Conservation (phyloP, 2,113 vertebrate species). For the Lophius piscatorius region DNA sequence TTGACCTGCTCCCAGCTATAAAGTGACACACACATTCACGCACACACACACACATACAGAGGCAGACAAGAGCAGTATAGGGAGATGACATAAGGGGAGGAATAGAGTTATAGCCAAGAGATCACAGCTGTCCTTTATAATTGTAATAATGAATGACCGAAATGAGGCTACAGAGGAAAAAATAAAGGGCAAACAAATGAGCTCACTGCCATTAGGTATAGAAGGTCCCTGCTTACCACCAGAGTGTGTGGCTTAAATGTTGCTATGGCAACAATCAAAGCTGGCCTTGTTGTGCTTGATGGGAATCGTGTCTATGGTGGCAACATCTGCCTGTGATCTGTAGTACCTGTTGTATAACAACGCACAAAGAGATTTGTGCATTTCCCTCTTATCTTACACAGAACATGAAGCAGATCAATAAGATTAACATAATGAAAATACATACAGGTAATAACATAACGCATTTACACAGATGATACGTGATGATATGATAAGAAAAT, state of each 20-base stretch:
- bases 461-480: too few species aligned
- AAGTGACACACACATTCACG: slow-evolving; percentile 10
- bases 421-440: slow-evolving; percentile 5
- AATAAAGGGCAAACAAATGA: slow-evolving; percentile 1
- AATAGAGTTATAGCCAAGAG: neutral
- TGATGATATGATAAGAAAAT: too few species aligned
- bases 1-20: slow-evolving; percentile 49
- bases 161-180: neutral
- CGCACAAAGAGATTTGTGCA: slow-evolving; percentile 5
- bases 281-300: slow-evolving; percentile 15
- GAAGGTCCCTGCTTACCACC: slow-evolving; percentile 22
- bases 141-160: neutral
- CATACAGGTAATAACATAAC: too few species aligned
- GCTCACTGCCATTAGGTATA: slow-evolving; percentile 13
- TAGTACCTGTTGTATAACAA: slow-evolving; percentile 29
- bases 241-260: slow-evolving; percentile 59
- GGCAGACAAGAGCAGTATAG: neutral
- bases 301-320: slow-evolving; percentile 26
- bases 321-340: slow-evolving; percentile 45
- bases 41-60: slow-evolving; percentile 14
- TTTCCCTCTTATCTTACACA: neutral
- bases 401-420: too few species aligned
- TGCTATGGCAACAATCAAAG: slow-evolving; percentile 64
- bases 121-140: neutral
- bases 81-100: neutral